A percentile compares a stretch with the other conserved stretches of the same genome.
Conservation (phyloP, 2,888 invertebrate genomes). For the Platypus cylindrus region DNA sequence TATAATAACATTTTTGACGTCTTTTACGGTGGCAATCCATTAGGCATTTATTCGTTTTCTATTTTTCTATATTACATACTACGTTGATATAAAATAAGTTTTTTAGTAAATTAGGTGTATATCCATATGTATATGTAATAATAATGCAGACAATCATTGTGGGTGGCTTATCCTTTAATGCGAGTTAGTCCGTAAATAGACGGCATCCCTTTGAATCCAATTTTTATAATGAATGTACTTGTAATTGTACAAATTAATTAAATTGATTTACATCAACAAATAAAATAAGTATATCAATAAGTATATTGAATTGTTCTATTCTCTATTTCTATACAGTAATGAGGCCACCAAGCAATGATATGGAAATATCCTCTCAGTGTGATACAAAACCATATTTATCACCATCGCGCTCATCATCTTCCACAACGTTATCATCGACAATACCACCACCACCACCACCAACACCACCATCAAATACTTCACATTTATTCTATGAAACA, state of each 20-base stretch:
- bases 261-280: background rate
- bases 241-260: background rate
- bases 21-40: slow-evolving; percentile 18
- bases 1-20: slow-evolving; percentile 18
- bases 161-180: slow-evolving; percentile 1
- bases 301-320: background rate
- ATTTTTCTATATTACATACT: too few species aligned
- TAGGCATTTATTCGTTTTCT: too few species aligned
- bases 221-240: too few species aligned
- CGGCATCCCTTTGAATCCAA: background rate
- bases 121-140: too few species aligned
- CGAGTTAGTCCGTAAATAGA: background rate
- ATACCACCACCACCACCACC: slow-evolving; percentile 35
- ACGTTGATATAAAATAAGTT: too few species aligned
- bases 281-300: background rate
- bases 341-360: slow-evolving; percentile 26
- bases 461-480: slow-evolving; percentile 29
- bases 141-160: too few species aligned
- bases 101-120: too few species aligned
- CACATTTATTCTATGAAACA: slow-evolving; percentile 31
- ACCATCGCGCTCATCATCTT: slow-evolving; percentile 37
- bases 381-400: slow-evolving; percentile 46
- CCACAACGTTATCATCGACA: slow-evolving; percentile 35
- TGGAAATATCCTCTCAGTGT: slow-evolving; percentile 35
- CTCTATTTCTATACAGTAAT: slow-evolving; percentile 28